Conservation (phyloP, 1,140 invertebrate species). For the Coelopa frigida region DNA sequence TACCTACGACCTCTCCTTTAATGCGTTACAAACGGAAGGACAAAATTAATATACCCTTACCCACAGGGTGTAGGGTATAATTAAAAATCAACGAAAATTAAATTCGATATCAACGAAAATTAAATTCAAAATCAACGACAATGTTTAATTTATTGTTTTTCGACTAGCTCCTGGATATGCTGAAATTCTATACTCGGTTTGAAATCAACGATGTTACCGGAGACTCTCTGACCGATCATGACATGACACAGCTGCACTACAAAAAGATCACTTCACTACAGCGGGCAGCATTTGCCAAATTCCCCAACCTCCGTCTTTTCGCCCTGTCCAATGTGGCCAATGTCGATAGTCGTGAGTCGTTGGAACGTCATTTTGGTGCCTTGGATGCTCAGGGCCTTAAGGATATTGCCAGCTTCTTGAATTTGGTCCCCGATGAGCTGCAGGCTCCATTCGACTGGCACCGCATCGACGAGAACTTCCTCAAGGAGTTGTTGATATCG, state of each 20-base stretch:
- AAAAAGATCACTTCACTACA: slow-evolving; percentile 82
- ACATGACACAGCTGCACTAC: slow-evolving; percentile 92
- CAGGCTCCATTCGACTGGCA: slow-evolving; percentile 64
- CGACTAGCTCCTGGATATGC: slow-evolving; percentile 86
- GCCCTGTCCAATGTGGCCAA: slow-evolving; percentile 88
- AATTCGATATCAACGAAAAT: no score
- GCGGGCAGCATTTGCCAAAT: slow-evolving; percentile 89
- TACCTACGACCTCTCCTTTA: no score
- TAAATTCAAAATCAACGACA: no score
- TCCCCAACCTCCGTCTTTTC: slow-evolving; percentile 79
- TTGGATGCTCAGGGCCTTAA: slow-evolving; percentile 70
- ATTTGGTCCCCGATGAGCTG: slow-evolving; percentile 72
- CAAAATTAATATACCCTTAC: no score
- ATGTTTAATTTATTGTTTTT: slow-evolving; percentile 1
- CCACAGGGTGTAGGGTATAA: no score
- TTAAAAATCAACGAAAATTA: no score
- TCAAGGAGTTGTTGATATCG: slow-evolving; percentile 78
- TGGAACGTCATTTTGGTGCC: slow-evolving; percentile 79
- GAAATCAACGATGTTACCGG: slow-evolving; percentile 97
- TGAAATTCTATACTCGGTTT: slow-evolving; percentile 95
- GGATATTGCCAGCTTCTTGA: slow-evolving; percentile 76
- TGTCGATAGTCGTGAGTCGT: slow-evolving; percentile 78
- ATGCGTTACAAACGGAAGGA: no score
- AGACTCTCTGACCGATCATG: slow-evolving; percentile 85
- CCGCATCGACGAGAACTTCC: slow-evolving; percentile 68